Conservation (phyloP, 2,888 invertebrate species). For the Pherbina coryleti region DNA sequence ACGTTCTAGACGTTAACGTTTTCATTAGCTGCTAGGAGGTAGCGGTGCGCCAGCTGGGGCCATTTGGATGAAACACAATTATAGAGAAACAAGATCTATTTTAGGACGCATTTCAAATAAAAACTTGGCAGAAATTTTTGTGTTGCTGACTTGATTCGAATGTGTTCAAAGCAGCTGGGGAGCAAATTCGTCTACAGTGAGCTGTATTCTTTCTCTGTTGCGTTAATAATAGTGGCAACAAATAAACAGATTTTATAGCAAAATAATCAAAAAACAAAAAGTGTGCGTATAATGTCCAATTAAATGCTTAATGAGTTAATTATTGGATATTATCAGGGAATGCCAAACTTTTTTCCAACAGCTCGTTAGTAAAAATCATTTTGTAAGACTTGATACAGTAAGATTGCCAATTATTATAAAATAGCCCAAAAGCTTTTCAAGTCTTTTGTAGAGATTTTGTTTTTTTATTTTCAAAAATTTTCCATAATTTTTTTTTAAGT, state of each 20-base stretch:
- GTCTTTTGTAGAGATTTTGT: too few species aligned
- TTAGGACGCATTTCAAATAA: conserved; percentile 4
- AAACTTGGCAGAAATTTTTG: neutral
- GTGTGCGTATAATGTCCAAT: too few species aligned
- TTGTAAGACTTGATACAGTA: too few species aligned
- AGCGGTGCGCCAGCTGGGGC: neutral
- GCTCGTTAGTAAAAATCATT: too few species aligned
- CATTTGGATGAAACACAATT: neutral
- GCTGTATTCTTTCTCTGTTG: neutral
- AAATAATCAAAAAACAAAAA: neutral
- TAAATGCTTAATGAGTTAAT: too few species aligned
- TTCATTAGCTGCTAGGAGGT: conserved; percentile 5
- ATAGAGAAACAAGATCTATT: conserved; percentile 20
- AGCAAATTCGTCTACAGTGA: neutral
- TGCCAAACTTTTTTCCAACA: too few species aligned
- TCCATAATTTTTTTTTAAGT: too few species aligned
- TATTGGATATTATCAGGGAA: too few species aligned
- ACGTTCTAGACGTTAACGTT: neutral
- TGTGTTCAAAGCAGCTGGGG: neutral
- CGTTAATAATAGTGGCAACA: neutral
- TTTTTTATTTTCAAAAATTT: too few species aligned
- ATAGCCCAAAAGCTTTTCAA: too few species aligned
- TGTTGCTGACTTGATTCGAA: neutral
- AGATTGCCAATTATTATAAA: too few species aligned
- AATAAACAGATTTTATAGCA: neutral